Evolutionary conservation across 2,797 vertebrate genomes (phyloP).

Genomic region (Mormyrus hasselquistii): DNA sequence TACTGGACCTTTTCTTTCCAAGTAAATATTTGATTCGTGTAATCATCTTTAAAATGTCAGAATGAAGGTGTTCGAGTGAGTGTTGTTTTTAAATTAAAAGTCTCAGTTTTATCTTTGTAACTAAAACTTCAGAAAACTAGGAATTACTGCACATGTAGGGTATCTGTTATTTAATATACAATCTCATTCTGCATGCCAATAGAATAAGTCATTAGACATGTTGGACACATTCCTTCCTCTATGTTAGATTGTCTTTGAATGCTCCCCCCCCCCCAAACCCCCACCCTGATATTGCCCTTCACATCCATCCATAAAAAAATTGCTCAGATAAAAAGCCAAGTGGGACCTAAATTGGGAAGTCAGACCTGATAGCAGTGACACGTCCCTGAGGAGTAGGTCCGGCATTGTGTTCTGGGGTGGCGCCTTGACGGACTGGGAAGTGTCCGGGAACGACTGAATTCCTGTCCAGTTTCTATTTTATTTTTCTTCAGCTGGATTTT

Average conservation of each 20-base stretch:
- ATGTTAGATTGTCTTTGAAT: slow-evolving; percentile 4
- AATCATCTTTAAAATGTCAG: not conserved
- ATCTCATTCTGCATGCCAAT: not conserved
- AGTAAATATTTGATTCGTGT: not conserved
- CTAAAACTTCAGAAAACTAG: not conserved
- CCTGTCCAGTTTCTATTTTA: not conserved
- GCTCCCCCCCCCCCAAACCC: not conserved
- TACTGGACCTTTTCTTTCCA: not conserved
- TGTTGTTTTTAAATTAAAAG: not conserved
- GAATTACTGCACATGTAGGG: not conserved
- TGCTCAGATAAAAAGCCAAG: slow-evolving; percentile 34
- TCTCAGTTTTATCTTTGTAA: not conserved
- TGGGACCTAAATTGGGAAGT: slow-evolving; percentile 35
- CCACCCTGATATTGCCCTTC: not conserved
- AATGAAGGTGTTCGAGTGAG: not conserved
- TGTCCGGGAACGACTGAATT: not conserved
- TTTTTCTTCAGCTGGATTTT: not conserved
- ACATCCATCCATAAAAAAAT: slow-evolving; percentile 20
- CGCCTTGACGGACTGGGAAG: not conserved
- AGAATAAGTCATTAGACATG: not conserved
- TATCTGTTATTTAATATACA: not conserved
- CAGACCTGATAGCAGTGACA: slow-evolving; percentile 26
- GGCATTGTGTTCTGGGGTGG: not conserved
- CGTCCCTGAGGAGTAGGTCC: not conserved
- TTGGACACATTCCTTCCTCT: slow-evolving; percentile 31